Evolutionary conservation across 2,888 invertebrate genomes (phyloP).

Genomic region (Amblyjoppa proteus): DNA sequence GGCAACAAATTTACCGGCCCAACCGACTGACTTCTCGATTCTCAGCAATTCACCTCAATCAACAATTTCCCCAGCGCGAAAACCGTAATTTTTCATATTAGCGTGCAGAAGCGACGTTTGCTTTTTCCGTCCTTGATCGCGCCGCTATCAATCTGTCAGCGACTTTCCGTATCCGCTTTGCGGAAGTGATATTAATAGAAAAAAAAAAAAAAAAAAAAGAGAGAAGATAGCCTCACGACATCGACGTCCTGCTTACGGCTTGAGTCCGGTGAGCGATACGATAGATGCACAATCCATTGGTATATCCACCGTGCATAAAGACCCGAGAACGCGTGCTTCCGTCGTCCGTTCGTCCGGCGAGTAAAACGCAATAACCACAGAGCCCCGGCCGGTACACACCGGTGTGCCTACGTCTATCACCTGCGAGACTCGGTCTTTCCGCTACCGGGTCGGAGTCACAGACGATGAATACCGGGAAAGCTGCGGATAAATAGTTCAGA

Average conservation of each 20-base stretch:
- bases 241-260: constrained; percentile 15
- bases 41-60: background rate
- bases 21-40: background rate
- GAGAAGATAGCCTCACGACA: background rate
- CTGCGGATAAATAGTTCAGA: constrained; percentile 9
- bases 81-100: background rate
- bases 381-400: background rate
- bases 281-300: background rate
- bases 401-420: constrained; percentile 21
- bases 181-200: background rate
- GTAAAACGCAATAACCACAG: constrained; percentile 26
- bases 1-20: background rate
- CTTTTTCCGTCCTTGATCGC: constrained; percentile 6
- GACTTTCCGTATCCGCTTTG: background rate
- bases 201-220: background rate
- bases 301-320: constrained; percentile 5
- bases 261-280: background rate
- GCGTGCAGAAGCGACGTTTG: background rate
- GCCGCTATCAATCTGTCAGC: background rate
- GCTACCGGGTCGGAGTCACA: constrained; percentile 36
- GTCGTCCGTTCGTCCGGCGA: constrained; percentile 27
- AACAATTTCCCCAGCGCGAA: background rate
- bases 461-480: constrained; percentile 28
- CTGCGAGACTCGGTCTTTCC: constrained; percentile 29
- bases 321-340: constrained; percentile 15